Base-by-base conservation (phyloP, 2,888 invertebrate genomes). In the Digitonthophagus gazella region DNA sequence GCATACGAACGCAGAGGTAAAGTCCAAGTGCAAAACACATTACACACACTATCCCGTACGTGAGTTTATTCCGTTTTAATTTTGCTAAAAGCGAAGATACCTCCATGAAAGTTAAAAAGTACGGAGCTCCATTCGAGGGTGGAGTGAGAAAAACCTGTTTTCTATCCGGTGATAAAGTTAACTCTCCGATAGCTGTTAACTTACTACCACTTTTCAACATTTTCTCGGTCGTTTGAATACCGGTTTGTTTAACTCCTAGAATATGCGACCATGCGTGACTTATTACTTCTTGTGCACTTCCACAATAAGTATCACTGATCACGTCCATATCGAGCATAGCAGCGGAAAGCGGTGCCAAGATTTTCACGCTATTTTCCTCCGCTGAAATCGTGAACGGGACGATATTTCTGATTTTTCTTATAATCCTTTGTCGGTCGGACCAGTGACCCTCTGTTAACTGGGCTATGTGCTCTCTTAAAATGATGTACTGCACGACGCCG, bases 401-500 rank as follows among this genome's bases (percentile, higher is more conserved):
- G 18, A 61, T 19, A n/a, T 61, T 61, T 18, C 61, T 15, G 19
- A 61, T 61, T 14, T 61, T 61, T 14, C 61, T 5, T 18, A 61
- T 61, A 14, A 18, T 61, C 18, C 61, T 61, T 61, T 61, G 61
- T n/a, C 19, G 15, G 18, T 61, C 61, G 19, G 61, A 19, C 61
- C 61, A 61, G 19, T 61, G 61, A 20, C 61, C 61, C n/a, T 61
- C 61, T 6, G 61, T 61, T 61, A 61, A 61, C 20, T 61, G 61
- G 18, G 61, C 61, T 61, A 19, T 61, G n/a, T 61, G 61, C 20
- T 61, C 61, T 19, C 19, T 61, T 11, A 19, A 20, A 5, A 19
- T 61, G 61, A 61, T 61, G 61, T 20, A 61, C 5, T 61, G 61
- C 2, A 61, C 61, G n/a, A 61, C 61, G n/a, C 61, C 61, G 18